Evolutionary conservation across 53 echinoderm and acorn worm species (phyloP).

Genomic region (Stichopus horrens): DNA sequence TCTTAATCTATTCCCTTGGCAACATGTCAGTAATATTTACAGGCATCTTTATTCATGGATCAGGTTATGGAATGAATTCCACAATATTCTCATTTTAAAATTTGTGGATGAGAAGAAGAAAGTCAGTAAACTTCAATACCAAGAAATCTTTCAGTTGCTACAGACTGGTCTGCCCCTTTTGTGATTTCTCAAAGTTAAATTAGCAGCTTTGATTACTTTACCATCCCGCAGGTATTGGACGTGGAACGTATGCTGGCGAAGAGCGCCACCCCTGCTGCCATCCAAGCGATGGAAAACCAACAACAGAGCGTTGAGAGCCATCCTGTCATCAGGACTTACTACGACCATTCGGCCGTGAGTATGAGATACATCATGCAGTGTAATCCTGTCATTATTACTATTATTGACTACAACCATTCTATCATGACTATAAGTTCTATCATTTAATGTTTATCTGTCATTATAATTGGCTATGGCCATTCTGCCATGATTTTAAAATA

Average conservation of each 20-base stretch:
- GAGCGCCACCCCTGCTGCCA: constrained; percentile 72
- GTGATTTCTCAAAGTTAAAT: not conserved
- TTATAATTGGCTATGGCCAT: too few species aligned
- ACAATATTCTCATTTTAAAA: not conserved
- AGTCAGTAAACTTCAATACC: not conserved
- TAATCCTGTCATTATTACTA: too few species aligned
- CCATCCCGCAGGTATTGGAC: constrained; percentile 68
- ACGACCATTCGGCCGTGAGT: constrained; percentile 89
- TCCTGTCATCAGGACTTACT: constrained; percentile 91
- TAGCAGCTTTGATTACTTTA: not conserved
- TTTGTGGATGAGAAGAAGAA: not conserved
- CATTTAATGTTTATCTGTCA: too few species aligned
- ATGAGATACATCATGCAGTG: not conserved
- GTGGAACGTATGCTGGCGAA: constrained; percentile 96
- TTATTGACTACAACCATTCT: too few species aligned
- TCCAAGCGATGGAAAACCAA: constrained; percentile 54
- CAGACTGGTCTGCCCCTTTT: not conserved
- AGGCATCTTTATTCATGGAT: too few species aligned
- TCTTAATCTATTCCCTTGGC: too few species aligned
- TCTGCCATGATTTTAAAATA: too few species aligned
- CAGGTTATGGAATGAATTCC: too few species aligned
- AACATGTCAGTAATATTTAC: too few species aligned
- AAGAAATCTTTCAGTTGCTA: not conserved
- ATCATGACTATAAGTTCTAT: too few species aligned
- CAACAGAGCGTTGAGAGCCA: constrained; percentile 88